phyloP scores from a whole-genome alignment of 2,888 invertebrate species.

The Sphecodes monilicornis region DNA sequence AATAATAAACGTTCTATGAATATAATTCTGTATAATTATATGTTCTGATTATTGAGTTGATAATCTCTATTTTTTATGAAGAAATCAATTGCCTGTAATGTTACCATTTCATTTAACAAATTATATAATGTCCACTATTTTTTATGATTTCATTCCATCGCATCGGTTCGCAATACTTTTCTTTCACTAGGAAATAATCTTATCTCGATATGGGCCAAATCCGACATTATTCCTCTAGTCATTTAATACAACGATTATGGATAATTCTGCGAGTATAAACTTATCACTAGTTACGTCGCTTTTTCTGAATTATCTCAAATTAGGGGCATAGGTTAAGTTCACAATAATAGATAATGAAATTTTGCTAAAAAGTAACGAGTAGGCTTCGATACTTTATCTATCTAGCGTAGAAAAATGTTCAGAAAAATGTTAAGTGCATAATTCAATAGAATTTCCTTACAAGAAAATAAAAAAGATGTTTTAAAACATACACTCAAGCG shows the following conservation, averaged over 20 bases:
- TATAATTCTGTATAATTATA: too few relatives aligned
- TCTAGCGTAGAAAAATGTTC: neutral
- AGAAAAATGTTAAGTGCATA: neutral
- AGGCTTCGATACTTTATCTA: neutral
- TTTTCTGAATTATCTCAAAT: neutral
- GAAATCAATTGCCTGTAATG: too few relatives aligned
- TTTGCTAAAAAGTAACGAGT: neutral
- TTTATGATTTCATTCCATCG: neutral
- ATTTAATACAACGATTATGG: neutral
- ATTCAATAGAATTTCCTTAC: too few relatives aligned
- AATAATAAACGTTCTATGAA: too few relatives aligned
- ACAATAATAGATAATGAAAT: neutral
- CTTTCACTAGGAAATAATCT: neutral
- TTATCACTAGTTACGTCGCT: neutral
- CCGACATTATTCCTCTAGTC: neutral
- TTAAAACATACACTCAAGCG: neutral
- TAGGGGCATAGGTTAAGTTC: slow-evolving; percentile 25
- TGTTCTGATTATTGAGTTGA: too few relatives aligned
- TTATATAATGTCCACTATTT: neutral
- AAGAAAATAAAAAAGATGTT: too few relatives aligned
- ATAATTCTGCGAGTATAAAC: neutral
- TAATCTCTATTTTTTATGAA: too few relatives aligned
- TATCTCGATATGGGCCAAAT: neutral
- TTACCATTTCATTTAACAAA: neutral
- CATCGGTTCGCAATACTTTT: neutral